Conservation (phyloP, 2,113 vertebrate species). For the Pseudorectes ferrugineus region DNA sequence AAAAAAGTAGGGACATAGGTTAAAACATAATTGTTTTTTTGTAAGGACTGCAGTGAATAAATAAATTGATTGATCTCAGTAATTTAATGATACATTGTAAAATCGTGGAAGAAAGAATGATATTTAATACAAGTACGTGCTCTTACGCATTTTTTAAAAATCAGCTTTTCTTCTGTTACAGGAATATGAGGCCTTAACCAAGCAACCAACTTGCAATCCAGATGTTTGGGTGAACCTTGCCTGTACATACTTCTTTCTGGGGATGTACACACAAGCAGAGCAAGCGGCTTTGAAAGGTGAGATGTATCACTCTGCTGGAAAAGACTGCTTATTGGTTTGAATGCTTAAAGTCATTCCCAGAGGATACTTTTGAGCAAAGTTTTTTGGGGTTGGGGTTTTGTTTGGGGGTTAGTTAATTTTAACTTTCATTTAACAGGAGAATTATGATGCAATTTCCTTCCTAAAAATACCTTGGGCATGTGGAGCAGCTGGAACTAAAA, state of each 20-base stretch:
- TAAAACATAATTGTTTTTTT: not conserved
- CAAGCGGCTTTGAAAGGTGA: conserved; percentile 89
- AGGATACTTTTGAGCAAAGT: not conserved
- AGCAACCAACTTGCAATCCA: conserved; percentile 75
- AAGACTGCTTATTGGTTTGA: not conserved
- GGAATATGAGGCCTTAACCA: conserved; percentile 85
- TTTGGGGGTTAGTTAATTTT: not conserved
- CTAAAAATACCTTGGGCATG: not conserved
- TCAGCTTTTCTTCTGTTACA: conserved; percentile 51
- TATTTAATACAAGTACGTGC: not conserved
- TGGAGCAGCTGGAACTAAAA: not conserved
- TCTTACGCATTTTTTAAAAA: not conserved
- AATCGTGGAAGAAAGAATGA: not conserved
- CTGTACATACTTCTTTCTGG: conserved; percentile 91
- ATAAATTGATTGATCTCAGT: not conserved
- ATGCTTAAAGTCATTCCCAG: not conserved
- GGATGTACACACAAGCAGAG: conserved; percentile 93
- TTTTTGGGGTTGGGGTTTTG: not conserved
- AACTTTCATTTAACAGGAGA: not conserved
- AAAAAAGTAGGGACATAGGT: not conserved
- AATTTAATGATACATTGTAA: not conserved
- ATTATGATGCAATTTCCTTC: not conserved
- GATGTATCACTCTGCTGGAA: not conserved
- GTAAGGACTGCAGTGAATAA: not conserved
- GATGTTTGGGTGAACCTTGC: conserved; percentile 94